A percentile compares a stretch with the other conserved stretches of the same genome.
Evolutionary conservation across 2,888 invertebrate genomes (phyloP).

Genomic region (Phrixothrix hirtus): DNA sequence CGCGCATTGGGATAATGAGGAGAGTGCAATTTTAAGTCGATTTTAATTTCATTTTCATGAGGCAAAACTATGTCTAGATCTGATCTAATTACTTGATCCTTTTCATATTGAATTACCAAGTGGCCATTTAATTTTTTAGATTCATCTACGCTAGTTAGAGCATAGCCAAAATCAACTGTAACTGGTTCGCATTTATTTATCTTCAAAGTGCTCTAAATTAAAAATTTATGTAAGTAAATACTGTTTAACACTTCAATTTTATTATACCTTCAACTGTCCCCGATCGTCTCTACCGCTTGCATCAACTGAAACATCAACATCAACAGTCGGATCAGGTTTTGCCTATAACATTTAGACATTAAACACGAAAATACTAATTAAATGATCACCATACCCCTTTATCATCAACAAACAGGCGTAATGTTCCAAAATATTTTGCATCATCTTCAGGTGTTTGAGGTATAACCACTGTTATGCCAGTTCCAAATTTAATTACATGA

Average conservation of each 20-base stretch:
- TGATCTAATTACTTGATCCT: conserved; percentile 53
- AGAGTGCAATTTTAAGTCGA: conserved; percentile 56
- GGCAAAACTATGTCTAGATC: conserved; percentile 46
- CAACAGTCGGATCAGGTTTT: conserved; percentile 63
- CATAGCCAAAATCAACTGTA: background rate
- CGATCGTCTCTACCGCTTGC: conserved; percentile 67
- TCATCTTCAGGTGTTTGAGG: conserved; percentile 38
- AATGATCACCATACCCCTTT: conserved; percentile 28
- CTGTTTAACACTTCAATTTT: no score
- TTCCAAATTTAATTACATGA: conserved; percentile 60
- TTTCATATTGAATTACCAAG: conserved; percentile 45
- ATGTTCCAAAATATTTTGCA: conserved; percentile 38
- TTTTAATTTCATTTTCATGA: conserved; percentile 52
- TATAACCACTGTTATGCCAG: conserved; percentile 48
- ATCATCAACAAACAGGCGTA: conserved; percentile 41
- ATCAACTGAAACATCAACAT: conserved; percentile 66
- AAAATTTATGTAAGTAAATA: no score
- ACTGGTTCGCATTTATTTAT: conserved; percentile 51
- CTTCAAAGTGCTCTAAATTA: no score
- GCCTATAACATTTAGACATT: no score
- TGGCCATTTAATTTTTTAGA: conserved; percentile 43
- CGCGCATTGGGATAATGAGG: conserved; percentile 59
- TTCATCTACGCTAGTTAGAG: no score
- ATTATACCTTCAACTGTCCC: conserved; percentile 61
- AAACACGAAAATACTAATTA: background rate